These are phyloP conservation scores for Helarctos malayanus DNA, from an alignment of 2,797 vertebrate genomes.

Conservation along the genomic window DNA sequence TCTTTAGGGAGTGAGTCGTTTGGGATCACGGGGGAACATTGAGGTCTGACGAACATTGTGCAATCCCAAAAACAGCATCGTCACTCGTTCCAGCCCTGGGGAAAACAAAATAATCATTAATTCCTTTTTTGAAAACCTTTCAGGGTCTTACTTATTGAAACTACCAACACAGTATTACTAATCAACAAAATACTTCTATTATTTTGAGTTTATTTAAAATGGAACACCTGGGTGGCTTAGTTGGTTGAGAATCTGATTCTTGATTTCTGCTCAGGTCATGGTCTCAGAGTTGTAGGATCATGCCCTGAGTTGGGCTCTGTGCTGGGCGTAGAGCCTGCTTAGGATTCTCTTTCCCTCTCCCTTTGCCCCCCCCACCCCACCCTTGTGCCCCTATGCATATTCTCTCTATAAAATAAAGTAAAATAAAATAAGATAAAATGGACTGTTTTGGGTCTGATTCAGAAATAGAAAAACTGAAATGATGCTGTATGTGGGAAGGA, in stretches of 20 bases:
- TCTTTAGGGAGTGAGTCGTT: slow-evolving; percentile 96
- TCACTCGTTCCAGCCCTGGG: slow-evolving; percentile 97
- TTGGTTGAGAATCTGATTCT: background rate
- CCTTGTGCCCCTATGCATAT: background rate
- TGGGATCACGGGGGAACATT: slow-evolving; percentile 99
- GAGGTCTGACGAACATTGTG: slow-evolving; percentile 99
- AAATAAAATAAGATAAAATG: background rate
- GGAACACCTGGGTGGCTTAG: background rate
- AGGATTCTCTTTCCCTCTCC: background rate
- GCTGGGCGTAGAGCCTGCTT: background rate
- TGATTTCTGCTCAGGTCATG: background rate
- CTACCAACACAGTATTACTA: slow-evolving; percentile 21
- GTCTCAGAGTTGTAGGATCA: background rate
- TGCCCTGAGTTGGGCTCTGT: background rate
- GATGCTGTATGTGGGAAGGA: background rate
- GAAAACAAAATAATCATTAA: slow-evolving; percentile 67
- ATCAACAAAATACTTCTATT: slow-evolving; percentile 52
- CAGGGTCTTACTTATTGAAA: background rate
- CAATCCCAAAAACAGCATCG: slow-evolving; percentile 98
- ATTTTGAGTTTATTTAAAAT: slow-evolving; percentile 36
- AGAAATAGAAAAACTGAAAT: slow-evolving; percentile 55
- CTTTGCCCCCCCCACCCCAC: background rate
- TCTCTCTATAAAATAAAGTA: background rate
- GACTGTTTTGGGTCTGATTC: background rate
- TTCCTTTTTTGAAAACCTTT: slow-evolving; percentile 66